Percentiles rank a stretch among this genome's conserved stretches.
Conservation (phyloP, 2,797 vertebrate genomes). For the Acipenser transmontanus region DNA sequence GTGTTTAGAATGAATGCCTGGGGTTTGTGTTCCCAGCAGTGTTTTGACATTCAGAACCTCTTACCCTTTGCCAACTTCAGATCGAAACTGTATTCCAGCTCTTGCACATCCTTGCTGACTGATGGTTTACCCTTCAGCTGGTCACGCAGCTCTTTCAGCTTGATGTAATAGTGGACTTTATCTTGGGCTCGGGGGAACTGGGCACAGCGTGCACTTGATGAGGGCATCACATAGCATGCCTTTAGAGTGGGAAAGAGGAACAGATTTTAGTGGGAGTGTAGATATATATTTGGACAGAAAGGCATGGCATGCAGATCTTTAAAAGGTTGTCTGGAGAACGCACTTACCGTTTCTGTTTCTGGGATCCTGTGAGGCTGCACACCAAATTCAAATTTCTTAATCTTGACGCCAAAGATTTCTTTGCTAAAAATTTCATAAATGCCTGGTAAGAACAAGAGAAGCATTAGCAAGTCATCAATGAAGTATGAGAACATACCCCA, state of each 20-base stretch:
- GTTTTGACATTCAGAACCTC: neutral
- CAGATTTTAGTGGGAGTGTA: no score
- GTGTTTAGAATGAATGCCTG: no score
- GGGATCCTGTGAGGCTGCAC: conserved; percentile 69
- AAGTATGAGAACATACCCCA: conserved; percentile 26
- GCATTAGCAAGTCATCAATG: conserved; percentile 12
- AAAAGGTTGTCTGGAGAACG: no score
- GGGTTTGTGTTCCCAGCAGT: no score
- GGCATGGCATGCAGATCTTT: neutral
- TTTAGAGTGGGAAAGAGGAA: conserved; percentile 24
- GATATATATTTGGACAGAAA: neutral
- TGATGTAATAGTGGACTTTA: conserved; percentile 74
- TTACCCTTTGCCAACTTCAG: conserved; percentile 66
- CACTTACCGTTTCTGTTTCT: conserved; percentile 69
- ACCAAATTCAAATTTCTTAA: conserved; percentile 72
- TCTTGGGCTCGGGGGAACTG: conserved; percentile 73
- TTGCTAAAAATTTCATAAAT: conserved; percentile 77
- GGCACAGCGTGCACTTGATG: conserved; percentile 67
- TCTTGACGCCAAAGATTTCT: conserved; percentile 70
- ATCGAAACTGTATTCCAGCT: conserved; percentile 64
- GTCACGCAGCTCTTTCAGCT: conserved; percentile 64
- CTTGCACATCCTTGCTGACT: conserved; percentile 51
- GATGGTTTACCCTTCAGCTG: conserved; percentile 56
- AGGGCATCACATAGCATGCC: conserved; percentile 71
- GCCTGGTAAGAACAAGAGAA: conserved; percentile 35